Evolutionary conservation across 2,113 vertebrate genomes (phyloP), one percentile per base, ranked within the genome.

Genomic region (Cyrtonyx montezumae): DNA sequence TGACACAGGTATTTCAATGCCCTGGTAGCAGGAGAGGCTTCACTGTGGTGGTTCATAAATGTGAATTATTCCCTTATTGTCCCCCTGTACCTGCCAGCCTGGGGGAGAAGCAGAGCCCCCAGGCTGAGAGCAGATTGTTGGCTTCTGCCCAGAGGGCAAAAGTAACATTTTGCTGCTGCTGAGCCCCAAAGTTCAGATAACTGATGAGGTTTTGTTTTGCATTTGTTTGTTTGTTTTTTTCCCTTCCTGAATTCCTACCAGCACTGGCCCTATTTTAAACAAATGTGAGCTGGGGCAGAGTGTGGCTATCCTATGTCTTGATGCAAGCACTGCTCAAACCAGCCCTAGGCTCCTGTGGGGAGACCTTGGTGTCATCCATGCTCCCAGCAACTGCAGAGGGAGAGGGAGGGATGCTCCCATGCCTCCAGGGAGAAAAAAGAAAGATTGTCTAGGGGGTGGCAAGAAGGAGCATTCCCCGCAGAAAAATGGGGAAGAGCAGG

Each of bases 401-500:
- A 56, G 34, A 45, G 40, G 26, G 32, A 59, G 26, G 55, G n/a
- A 55, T 22, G 25, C 28, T 88, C 69, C 4, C 19, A 7, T 1
- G 36, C 75, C 26, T 28, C 51, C 0, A 0, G 58, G 37, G 14
- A 83, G 69, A 87, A 88, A 78, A 30, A 0, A 0, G 4, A 74
- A 62, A 53, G 20, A 14, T 45, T 12, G 4, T 36, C 0, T 0
- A 23, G 55, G 66, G 37, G 40, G 26, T 55, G 37, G 79, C 76
- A 48, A 0, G 0, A 7, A 46, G 42, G 34, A 67, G 28, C 42
- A 55, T 37, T 51, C 5, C 37, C 13, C 48, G 26, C 28, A 43
- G 55, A 1, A 4, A 61, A 84, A 67, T 1, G 1, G 11, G n/a
- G 40, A 70, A 74, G 68, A 74, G 65, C 46, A 43, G 76, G 45